These are phyloP conservation scores for Natator depressus DNA, from an alignment of 2,113 vertebrate species.

Conservation along the genomic window DNA sequence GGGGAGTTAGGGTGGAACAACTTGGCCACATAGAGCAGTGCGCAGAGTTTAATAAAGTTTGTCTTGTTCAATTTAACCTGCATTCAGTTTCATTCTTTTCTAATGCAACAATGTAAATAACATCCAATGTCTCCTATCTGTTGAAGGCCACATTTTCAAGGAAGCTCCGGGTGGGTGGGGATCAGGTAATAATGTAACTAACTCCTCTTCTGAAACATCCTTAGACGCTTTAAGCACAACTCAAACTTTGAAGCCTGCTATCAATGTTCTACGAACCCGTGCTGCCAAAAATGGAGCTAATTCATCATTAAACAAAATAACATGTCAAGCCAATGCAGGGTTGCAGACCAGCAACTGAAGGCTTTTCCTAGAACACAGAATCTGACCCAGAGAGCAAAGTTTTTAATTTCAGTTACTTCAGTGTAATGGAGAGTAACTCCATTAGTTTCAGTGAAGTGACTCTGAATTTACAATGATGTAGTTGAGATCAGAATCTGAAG, in stretches of 20 bases:
- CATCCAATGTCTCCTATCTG: too few relatives aligned
- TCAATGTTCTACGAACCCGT: rapidly evolving
- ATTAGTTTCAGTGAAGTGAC: rapidly evolving
- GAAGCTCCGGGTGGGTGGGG: neutral
- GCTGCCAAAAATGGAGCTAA: rapidly evolving
- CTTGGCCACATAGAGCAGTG: neutral
- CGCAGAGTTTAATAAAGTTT: too few relatives aligned
- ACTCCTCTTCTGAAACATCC: neutral
- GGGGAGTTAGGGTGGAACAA: neutral
- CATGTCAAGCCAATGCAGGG: neutral
- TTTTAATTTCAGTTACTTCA: neutral
- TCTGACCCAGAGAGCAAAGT: too few relatives aligned
- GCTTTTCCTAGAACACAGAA: neutral
- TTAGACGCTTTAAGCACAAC: neutral
- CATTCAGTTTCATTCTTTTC: too few relatives aligned
- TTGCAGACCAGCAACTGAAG: neutral
- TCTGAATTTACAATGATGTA: rapidly evolving
- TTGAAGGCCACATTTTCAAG: neutral
- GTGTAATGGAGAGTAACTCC: rapidly evolving
- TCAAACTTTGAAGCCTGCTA: neutral
- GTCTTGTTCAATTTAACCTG: too few relatives aligned
- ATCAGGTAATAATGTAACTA: neutral
- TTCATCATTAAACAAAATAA: neutral
- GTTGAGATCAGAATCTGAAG: neutral
- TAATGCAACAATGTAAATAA: too few relatives aligned